Percentiles rank a stretch among this genome's conserved stretches.
Conservation (phyloP, 1,140 invertebrate species). For the Lordiphosa collinella region DNA sequence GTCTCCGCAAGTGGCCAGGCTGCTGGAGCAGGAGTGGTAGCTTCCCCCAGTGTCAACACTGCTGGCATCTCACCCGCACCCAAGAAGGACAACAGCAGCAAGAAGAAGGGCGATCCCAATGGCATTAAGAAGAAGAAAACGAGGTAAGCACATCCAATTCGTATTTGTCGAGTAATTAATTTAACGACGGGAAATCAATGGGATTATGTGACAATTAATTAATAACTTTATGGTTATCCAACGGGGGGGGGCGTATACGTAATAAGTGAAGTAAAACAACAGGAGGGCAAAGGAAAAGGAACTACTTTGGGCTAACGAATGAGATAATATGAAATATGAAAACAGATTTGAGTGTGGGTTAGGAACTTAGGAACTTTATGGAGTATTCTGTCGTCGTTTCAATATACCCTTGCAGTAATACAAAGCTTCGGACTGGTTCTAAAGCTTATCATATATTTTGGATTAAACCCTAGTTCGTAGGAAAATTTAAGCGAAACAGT, state of each 20-base stretch:
- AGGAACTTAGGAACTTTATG: no score
- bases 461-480: no score
- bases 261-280: slow-evolving; percentile 15
- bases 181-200: slow-evolving; percentile 77
- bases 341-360: no score
- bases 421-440: no score
- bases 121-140: slow-evolving; percentile 97
- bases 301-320: not conserved
- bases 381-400: no score
- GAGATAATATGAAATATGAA: no score
- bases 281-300: not conserved
- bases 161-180: slow-evolving; percentile 34
- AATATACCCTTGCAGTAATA: no score
- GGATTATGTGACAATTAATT: slow-evolving; percentile 46
- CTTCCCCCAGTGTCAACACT: slow-evolving; percentile 1
- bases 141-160: slow-evolving; percentile 86
- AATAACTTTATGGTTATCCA: slow-evolving; percentile 23
- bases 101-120: slow-evolving; percentile 92
- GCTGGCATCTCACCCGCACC: slow-evolving; percentile 25
- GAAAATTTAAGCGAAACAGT: no score
- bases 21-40: slow-evolving; percentile 7
- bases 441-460: no score
- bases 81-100: slow-evolving; percentile 85
- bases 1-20: slow-evolving; percentile 21
- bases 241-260: slow-evolving; percentile 40